Conservation (phyloP, 1,140 invertebrate species). For the Euborellia annulipes region DNA sequence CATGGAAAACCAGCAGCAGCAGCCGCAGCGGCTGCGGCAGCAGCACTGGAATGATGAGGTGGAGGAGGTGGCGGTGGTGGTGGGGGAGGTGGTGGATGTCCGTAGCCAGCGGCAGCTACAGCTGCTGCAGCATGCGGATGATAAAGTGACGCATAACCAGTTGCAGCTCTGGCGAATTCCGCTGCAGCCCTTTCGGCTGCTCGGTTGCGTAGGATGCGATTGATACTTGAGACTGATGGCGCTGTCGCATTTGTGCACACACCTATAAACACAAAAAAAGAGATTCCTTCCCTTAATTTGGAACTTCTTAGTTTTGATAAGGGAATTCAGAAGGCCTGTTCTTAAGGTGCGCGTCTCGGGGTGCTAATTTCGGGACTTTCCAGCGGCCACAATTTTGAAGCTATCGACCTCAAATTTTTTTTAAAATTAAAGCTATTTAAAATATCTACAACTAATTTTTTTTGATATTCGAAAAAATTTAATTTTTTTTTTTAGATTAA, state of each 20-base stretch:
- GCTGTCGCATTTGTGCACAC: slow-evolving; percentile 83
- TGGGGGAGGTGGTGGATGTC: slow-evolving; percentile 15
- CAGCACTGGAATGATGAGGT: slow-evolving; percentile 25
- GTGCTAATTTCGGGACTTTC: too few relatives aligned
- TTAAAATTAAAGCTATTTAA: too few relatives aligned
- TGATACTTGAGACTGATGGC: slow-evolving; percentile 85
- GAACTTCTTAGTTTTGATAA: too few relatives aligned
- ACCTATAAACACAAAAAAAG: slow-evolving; percentile 34
- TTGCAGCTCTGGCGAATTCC: slow-evolving; percentile 75
- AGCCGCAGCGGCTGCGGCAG: slow-evolving; percentile 11
- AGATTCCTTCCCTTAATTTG: too few relatives aligned
- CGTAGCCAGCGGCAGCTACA: slow-evolving; percentile 7
- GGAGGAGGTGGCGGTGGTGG: slow-evolving; percentile 29
- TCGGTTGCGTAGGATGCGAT: slow-evolving; percentile 75
- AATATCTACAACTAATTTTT: too few relatives aligned
- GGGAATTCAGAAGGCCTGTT: too few relatives aligned
- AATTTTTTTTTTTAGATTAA: too few relatives aligned
- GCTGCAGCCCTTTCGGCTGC: slow-evolving; percentile 85
- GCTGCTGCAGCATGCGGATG: slow-evolving; percentile 19
- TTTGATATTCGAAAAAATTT: too few relatives aligned
- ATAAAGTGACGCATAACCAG: slow-evolving; percentile 63
- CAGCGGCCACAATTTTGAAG: too few relatives aligned
- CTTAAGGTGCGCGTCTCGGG: too few relatives aligned
- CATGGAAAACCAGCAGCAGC: slow-evolving; percentile 20
- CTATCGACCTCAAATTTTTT: too few relatives aligned